Conservation (phyloP, 2,113 vertebrate genomes). For the Rana temporaria region DNA sequence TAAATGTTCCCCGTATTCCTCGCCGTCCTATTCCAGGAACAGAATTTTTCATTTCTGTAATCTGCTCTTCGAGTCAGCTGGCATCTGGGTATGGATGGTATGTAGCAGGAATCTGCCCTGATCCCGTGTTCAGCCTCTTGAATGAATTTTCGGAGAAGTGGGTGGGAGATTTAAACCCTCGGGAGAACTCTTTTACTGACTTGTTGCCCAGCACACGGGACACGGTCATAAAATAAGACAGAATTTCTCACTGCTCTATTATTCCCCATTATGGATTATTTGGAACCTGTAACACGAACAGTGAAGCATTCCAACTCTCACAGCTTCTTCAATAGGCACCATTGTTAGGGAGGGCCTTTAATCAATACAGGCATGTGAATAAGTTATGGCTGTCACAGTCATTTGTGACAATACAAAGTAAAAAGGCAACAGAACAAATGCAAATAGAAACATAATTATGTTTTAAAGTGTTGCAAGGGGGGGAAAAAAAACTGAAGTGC, state of each 20-base stretch:
- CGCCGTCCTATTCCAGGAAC: no score
- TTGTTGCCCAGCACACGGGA: not conserved
- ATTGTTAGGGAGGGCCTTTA: conserved; percentile 17
- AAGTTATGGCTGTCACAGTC: conserved; percentile 43
- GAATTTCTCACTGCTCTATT: not conserved
- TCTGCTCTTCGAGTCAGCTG: not conserved
- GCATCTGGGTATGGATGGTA: conserved; percentile 45
- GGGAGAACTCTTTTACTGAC: not conserved
- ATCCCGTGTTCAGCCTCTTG: conserved; percentile 6
- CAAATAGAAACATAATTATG: not conserved
- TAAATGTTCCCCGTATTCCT: no score
- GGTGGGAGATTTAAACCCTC: not conserved
- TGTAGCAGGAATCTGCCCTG: conserved; percentile 33
- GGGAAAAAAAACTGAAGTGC: conserved; percentile 18
- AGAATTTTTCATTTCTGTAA: not conserved
- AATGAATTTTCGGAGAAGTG: not conserved
- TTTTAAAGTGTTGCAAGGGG: not conserved
- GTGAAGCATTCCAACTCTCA: not conserved
- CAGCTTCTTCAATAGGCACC: conserved; percentile 34
- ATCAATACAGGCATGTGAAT: conserved; percentile 38
- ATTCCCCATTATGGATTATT: not conserved
- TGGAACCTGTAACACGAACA: not conserved
- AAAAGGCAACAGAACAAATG: not conserved
- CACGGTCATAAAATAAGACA: not conserved
- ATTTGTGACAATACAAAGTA: not conserved